These are phyloP conservation scores for Neogale vison DNA, from an alignment of 2,113 vertebrate genomes.

Conservation along the genomic window DNA sequence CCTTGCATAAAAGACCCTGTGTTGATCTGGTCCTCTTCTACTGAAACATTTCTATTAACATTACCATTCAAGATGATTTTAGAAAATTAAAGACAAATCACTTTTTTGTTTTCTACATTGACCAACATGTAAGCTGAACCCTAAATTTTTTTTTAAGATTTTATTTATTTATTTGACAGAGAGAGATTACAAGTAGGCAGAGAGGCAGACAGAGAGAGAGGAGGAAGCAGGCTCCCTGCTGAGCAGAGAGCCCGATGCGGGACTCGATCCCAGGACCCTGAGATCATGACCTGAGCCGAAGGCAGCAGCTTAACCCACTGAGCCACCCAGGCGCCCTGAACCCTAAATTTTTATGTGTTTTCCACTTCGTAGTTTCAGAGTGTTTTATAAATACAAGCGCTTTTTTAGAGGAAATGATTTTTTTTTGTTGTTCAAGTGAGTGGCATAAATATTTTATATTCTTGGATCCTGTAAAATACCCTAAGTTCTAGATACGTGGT, in stretches of 20 bases:
- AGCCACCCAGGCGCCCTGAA: too few species aligned
- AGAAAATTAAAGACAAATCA: neutral
- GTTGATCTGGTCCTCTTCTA: neutral
- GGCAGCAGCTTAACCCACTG: too few species aligned
- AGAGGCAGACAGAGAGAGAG: too few species aligned
- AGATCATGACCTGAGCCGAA: too few species aligned
- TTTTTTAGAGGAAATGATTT: neutral
- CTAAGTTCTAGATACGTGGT: neutral
- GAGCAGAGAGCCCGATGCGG: too few species aligned
- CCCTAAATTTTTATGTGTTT: neutral
- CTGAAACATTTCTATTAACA: constrained; percentile 2
- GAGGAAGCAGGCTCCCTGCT: too few species aligned
- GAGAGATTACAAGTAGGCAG: too few species aligned
- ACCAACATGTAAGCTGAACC: neutral
- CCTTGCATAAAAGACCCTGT: neutral
- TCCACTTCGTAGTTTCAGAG: neutral
- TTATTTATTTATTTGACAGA: too few species aligned
- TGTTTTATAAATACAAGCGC: neutral
- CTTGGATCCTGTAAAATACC: neutral
- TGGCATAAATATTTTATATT: neutral
- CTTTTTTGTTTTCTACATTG: neutral
- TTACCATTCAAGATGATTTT: neutral
- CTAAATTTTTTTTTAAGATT: constrained; percentile 16
- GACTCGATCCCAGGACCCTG: too few species aligned
- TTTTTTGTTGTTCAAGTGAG: neutral